These are phyloP conservation scores for Pangasianodon hypophthalmus DNA, from an alignment of 2,113 vertebrate genomes.

Conservation along the genomic window DNA sequence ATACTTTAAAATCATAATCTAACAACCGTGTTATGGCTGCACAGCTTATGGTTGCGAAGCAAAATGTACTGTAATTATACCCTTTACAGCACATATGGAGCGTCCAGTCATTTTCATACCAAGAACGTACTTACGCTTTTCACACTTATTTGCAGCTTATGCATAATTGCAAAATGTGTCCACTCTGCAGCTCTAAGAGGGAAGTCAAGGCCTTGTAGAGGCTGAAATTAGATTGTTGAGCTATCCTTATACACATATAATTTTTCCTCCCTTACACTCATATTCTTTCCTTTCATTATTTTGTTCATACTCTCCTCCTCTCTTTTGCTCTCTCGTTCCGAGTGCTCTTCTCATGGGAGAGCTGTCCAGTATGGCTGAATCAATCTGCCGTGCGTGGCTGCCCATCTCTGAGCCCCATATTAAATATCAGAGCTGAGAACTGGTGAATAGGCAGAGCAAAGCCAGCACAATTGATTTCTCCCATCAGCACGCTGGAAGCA, in stretches of 20 bases:
- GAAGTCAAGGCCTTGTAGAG: not conserved
- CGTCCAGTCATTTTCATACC: not conserved
- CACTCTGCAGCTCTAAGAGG: not conserved
- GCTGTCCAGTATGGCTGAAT: conserved; percentile 46
- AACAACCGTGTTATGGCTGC: not conserved
- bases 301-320: not conserved
- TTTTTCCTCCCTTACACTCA: not conserved
- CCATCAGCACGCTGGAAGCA: conserved; percentile 46
- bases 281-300: conserved; percentile 14
- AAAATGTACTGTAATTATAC: not conserved
- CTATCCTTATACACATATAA: not conserved
- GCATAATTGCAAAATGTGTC: not conserved
- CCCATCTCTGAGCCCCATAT: conserved; percentile 59
- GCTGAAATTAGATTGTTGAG: not conserved
- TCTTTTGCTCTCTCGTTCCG: not conserved
- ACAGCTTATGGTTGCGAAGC: not conserved
- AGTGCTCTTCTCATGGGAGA: conserved; percentile 37
- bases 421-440: conserved; percentile 69
- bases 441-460: conserved; percentile 63
- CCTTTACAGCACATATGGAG: not conserved
- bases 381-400: conserved; percentile 52
- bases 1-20: not conserved
- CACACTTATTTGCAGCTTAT: not conserved
- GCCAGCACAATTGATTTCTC: conserved; percentile 67
- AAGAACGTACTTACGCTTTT: not conserved